Conservation (phyloP, 2,113 vertebrate species). For the Paradoxurus hermaphroditus region DNA sequence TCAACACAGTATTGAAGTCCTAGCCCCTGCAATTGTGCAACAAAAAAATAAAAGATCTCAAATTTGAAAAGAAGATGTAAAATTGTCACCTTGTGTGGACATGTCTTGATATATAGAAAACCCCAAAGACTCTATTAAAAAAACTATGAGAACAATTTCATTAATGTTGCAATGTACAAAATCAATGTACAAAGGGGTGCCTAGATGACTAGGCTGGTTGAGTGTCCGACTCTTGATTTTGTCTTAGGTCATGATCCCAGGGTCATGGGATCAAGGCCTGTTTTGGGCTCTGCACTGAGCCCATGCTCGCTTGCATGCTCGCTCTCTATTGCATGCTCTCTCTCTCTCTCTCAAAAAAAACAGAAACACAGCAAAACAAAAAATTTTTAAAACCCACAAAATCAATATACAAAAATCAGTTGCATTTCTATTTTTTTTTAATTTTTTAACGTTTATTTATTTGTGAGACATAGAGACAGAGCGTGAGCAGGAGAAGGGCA, state of each 20-base stretch:
- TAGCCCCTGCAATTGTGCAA: background rate
- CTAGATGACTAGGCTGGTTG: too few relatives aligned
- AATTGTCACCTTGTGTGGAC: background rate
- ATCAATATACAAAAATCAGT: background rate
- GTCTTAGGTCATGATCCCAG: too few relatives aligned
- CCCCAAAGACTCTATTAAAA: background rate
- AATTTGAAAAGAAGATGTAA: background rate
- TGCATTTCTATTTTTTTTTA: background rate
- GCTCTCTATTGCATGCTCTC: too few relatives aligned
- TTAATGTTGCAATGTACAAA: background rate
- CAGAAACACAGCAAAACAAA: too few relatives aligned
- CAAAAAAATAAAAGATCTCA: background rate
- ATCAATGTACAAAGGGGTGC: background rate
- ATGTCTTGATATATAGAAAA: background rate
- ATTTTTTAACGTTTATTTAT: too few relatives aligned
- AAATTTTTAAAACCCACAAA: background rate
- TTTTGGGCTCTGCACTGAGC: too few relatives aligned
- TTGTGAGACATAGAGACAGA: too few relatives aligned
- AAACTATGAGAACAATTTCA: background rate
- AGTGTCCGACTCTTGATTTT: too few relatives aligned
- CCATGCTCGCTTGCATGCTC: too few relatives aligned
- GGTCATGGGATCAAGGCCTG: too few relatives aligned
- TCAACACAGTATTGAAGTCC: background rate
- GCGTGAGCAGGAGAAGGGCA: too few relatives aligned
- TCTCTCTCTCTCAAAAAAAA: too few relatives aligned